A percentile compares a stretch with the other conserved stretches of the same genome.
These are phyloP conservation scores for Aldrovandia affinis DNA, from an alignment of 2,797 vertebrate genomes.

Conservation along the genomic window DNA sequence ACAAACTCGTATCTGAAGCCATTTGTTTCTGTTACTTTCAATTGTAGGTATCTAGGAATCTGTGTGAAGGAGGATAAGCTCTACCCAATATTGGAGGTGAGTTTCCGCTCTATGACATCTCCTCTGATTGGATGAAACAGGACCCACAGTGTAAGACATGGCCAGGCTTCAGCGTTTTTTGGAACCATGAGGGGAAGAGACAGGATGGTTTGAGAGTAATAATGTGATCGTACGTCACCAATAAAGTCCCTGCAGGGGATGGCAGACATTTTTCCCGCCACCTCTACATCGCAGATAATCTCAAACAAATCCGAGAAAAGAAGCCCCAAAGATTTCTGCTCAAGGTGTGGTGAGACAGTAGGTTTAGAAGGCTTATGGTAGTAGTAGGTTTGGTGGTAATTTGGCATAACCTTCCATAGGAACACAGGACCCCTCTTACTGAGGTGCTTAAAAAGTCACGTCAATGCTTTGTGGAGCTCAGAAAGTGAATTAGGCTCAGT, in stretches of 20 bases:
- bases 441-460: not conserved
- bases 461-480: not conserved
- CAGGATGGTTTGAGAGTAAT: too few species aligned
- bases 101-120: not conserved
- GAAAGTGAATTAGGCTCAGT: conserved; percentile 60
- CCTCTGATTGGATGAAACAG: not conserved
- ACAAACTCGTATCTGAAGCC: not conserved
- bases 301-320: not conserved
- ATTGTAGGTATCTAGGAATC: conserved; percentile 83
- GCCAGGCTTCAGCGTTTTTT: too few species aligned
- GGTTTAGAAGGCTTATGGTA: not conserved
- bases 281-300: not conserved
- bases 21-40: conserved; percentile 8
- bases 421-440: not conserved
- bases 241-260: too few species aligned
- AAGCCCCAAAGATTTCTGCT: not conserved
- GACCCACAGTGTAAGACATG: not conserved
- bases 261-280: too few species aligned
- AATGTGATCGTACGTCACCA: too few species aligned
- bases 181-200: too few species aligned
- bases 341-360: not conserved
- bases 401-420: not conserved
- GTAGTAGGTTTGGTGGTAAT: not conserved
- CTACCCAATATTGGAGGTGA: conserved; percentile 87
- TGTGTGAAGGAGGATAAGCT: conserved; percentile 87